Evolutionary conservation across 2,888 invertebrate species (phyloP).

Genomic region (Smittia sp.): DNA sequence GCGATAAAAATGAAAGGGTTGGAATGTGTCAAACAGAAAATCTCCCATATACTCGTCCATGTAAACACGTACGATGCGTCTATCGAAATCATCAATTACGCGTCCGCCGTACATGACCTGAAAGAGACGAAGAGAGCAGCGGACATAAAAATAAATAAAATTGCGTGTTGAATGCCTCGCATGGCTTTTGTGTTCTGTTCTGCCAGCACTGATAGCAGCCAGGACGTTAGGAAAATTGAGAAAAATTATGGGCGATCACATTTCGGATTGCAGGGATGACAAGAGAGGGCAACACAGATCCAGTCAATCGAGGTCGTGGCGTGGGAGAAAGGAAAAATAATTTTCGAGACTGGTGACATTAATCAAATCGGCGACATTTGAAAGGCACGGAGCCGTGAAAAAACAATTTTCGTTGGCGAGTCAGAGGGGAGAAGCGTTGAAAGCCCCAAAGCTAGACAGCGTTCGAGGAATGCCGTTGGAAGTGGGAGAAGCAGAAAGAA

Average conservation of each 20-base stretch:
- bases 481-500: neutral
- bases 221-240: neutral
- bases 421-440: too few species aligned
- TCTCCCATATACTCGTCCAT: conserved; percentile 95
- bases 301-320: conserved; percentile 8
- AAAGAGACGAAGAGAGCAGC: neutral
- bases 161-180: neutral
- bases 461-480: neutral
- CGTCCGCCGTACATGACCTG: conserved; percentile 93
- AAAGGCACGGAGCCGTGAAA: neutral
- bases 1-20: conserved; percentile 85
- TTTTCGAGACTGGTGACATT: neutral
- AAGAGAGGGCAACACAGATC: neutral
- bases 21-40: conserved; percentile 86
- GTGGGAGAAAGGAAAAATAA: neutral
- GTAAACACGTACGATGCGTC: conserved; percentile 80
- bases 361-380: conserved; percentile 2
- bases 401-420: neutral
- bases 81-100: conserved; percentile 87
- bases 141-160: neutral
- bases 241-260: conserved; percentile 23
- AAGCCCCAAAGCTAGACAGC: too few species aligned
- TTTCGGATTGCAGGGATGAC: neutral
- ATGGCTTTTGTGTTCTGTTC: too few species aligned
- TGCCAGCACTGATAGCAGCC: too few species aligned